Conservation (phyloP, 1,140 invertebrate genomes). For the Capitella teleta region DNA sequence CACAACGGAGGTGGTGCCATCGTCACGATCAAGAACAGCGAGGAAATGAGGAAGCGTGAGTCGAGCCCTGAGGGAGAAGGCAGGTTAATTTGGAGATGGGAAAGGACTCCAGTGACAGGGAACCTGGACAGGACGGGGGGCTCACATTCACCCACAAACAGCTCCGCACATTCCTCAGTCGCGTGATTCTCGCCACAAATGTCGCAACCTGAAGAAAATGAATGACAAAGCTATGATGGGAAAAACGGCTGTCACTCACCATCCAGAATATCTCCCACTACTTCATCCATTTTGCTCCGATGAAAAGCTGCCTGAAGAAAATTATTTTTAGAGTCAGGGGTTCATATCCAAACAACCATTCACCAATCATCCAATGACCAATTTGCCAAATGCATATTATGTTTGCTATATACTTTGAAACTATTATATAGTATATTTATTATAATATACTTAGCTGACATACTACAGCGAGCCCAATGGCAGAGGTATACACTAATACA, state of each 20-base stretch:
- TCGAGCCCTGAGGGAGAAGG: slow-evolving; percentile 27
- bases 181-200: slow-evolving; percentile 38
- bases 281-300: neutral
- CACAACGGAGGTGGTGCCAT: slow-evolving; percentile 30
- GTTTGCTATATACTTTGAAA: too few species aligned
- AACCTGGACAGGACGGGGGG: neutral
- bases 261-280: neutral
- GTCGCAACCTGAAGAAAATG: slow-evolving; percentile 25
- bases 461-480: too few species aligned
- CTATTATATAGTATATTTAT: too few species aligned
- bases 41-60: slow-evolving; percentile 40
- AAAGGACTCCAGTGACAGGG: neutral
- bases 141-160: slow-evolving; percentile 8
- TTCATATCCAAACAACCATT: neutral
- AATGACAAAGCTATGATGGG: neutral
- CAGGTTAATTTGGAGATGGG: neutral
- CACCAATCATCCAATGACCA: neutral
- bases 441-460: too few species aligned
- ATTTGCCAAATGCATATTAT: neutral
- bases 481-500: too few species aligned
- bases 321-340: neutral
- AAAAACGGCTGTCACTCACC: neutral
- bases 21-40: slow-evolving; percentile 23
- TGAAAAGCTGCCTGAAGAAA: neutral
- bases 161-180: slow-evolving; percentile 36